Conservation (phyloP, 2,797 vertebrate species). For the Paratrypauchen microcephalus region DNA sequence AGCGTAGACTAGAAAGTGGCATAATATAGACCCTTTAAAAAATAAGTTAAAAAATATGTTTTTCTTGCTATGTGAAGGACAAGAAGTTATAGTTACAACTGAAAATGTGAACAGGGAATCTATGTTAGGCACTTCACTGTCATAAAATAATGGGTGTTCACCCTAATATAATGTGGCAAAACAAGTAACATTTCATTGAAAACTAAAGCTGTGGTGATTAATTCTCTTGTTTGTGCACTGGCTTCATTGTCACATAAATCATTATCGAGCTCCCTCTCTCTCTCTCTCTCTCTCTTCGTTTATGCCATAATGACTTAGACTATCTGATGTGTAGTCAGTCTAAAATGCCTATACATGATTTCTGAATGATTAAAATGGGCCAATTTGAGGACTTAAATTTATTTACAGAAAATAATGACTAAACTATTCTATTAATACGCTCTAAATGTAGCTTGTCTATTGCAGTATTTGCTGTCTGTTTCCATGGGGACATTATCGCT, state of each 20-base stretch:
- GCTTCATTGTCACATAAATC: constrained; percentile 2
- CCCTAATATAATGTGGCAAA: not conserved
- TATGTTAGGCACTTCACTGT: no score
- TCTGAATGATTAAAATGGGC: not conserved
- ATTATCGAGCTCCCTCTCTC: not conserved
- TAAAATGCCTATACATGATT: not conserved
- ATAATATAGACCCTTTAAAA: no score
- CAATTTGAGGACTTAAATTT: not conserved
- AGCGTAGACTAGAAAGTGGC: no score
- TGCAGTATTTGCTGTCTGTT: no score
- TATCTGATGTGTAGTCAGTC: not conserved
- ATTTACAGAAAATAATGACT: not conserved
- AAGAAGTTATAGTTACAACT: no score
- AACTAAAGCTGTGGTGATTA: not conserved
- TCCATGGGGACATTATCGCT: no score
- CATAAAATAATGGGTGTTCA: not conserved
- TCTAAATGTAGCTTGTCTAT: not conserved
- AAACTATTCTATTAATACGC: not conserved
- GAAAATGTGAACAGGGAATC: no score
- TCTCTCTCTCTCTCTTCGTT: not conserved
- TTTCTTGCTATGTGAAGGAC: not conserved
- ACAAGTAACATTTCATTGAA: not conserved
- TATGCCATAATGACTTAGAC: not conserved
- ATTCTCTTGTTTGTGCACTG: not conserved
- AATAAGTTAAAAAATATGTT: no score